Evolutionary conservation across 2,113 vertebrate species (phyloP), one percentile per base, ranked within the genome.

Genomic region (Ceratotherium simum): DNA sequence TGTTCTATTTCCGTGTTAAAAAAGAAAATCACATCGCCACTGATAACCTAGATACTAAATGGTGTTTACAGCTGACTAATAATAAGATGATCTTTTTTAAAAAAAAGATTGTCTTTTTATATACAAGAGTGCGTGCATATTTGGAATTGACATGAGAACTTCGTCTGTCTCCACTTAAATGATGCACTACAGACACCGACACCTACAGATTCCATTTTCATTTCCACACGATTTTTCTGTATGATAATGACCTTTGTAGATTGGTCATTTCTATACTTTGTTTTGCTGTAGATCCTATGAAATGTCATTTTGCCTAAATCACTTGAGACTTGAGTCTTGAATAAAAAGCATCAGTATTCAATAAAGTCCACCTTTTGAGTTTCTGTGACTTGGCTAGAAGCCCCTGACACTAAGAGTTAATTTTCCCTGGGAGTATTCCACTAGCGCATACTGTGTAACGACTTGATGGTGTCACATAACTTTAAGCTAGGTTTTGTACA

Each of bases 371-470:
- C 97, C 11, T 76, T 87, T 76, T 64, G 97, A 96, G 92, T 78
- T 98, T 93, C 83, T 84, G 96, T 96, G 87, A 82, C 92, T 82
- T 87, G 95, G 69, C 89, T 91, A 39, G 96, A 94, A 98, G 98
- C 98, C 97, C 98, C 97, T 65, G 93, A 82, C 98, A 97, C 98
- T 97, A 46, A 96, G 1, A 76, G 97, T 98, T 98, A 21, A 2
- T 23, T 98, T 93, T 96, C 98, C 96, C 95, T 95, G 98, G 92
- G 92, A 48, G 39, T 91, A 97, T 97, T 97, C 97, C 98, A 82
- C 96, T 82, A 96, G 98, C 98, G 98, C 98, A 98, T 99, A 98
- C 99, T 98, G 98, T 98, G 98, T 98, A 97, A 98, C 98, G 99
- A 99, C 98, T 98, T 98, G 98, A 98, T 99, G 98, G 99, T 98